Percentiles rank a stretch among this genome's conserved stretches.
Evolutionary conservation across 2,888 invertebrate genomes (phyloP).

Genomic region (Dryadula phaetusa): DNA sequence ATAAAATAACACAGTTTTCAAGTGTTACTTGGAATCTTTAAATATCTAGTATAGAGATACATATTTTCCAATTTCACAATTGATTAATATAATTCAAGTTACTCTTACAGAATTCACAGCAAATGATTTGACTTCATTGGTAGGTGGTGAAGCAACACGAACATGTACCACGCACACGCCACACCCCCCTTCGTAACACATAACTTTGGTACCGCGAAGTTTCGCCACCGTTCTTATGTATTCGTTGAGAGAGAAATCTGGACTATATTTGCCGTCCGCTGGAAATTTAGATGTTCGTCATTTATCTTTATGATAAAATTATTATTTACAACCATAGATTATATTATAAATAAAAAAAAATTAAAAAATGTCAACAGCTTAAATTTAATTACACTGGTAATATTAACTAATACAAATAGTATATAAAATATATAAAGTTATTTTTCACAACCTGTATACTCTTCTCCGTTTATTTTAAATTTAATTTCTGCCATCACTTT

Average conservation of each 20-base stretch:
- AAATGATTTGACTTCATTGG: constrained; percentile 70
- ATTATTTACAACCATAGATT: neutral
- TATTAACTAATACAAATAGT: too few relatives aligned
- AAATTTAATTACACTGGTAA: too few relatives aligned
- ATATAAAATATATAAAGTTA: too few relatives aligned
- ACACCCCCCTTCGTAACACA: constrained; percentile 90
- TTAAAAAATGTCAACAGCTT: too few relatives aligned
- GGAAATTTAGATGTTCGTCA: constrained; percentile 32
- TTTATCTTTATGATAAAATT: neutral
- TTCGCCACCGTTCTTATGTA: constrained; percentile 85
- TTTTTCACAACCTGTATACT: constrained; percentile 52
- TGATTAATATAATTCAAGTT: neutral
- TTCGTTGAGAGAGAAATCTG: constrained; percentile 85
- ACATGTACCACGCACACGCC: constrained; percentile 86
- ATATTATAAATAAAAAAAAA: too few relatives aligned
- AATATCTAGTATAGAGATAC: too few relatives aligned
- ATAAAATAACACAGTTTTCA: too few relatives aligned
- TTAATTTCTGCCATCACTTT: constrained; percentile 50
- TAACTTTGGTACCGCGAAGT: constrained; percentile 87
- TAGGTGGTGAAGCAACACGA: constrained; percentile 68
- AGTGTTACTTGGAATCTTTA: too few relatives aligned
- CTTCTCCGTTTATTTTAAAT: constrained; percentile 56
- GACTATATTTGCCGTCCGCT: constrained; percentile 69
- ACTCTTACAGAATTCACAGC: constrained; percentile 86
- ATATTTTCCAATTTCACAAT: neutral